Evolutionary conservation across 2,888 invertebrate species (phyloP), one percentile per base, ranked within the genome.

Genomic region (Blera fallax): DNA sequence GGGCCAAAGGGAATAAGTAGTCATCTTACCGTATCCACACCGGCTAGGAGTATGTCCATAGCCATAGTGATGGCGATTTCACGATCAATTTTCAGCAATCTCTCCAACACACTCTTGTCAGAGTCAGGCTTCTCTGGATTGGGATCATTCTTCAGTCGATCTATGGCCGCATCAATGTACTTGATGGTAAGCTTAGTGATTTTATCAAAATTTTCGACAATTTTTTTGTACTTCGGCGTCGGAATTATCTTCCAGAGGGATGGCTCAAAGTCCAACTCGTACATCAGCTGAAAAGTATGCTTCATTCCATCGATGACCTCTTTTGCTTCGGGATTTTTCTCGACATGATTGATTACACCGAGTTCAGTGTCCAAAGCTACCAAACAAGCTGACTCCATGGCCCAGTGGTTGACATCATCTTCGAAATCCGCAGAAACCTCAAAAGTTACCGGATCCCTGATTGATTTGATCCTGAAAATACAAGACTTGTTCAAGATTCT

Each of bases 381-480:
- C 8, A 90, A 83, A 24, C 89, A 90, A 1, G 91, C 90, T 0
- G 91, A 93, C 90, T 94, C 94, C 56, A 94, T 89, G 10, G 93
- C 92, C 94, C 94, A 94, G 88, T 93, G 93, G 73, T 93, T 92
- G 1, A 94, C 87, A 81, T 93, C 93, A 27, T 92, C 92, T 45
- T 90, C 88, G 73, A 94, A 93, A 88, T 93, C 88, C 3, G 89
- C 88, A 1, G 92, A 90, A 65, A 93, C 90, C 88, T 92, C 92
- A 16, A 81, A 60, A 0, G 88, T 88, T 3, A 3, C n/a, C 0
- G 87, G 87, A 76, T 90, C 88, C n/a, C 90, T 88, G 21, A 90
- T 88, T 10, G 34, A 21, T 29, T 88, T 87, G 6, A 91, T 90
- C 45, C 90, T 90, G 3, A 37, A 50, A 50, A 7, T 24, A 37